Evolutionary conservation across 2,888 invertebrate genomes (phyloP), one percentile per base, ranked within the genome.

Genomic region (Diachrysia chrysitis): DNA sequence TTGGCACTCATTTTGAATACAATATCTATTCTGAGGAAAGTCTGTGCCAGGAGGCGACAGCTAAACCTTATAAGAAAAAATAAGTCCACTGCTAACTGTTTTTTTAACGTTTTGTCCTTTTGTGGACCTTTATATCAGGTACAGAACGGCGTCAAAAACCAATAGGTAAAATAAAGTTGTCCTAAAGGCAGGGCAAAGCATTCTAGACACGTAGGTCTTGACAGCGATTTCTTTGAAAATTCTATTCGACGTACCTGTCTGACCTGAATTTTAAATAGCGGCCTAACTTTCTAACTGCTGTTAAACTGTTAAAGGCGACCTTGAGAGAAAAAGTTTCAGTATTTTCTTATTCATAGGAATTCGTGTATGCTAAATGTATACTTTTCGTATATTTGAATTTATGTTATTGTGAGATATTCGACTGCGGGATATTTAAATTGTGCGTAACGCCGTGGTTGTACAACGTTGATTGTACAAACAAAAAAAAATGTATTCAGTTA

Each of bases 181-280:
- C 61, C 68, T 58, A 59, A 75, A 72, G 25, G 69, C 58, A 65
- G 68, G 37, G 48, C 63, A 35, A 60, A 62, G 66, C 25, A 78
- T 78, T 80, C 80, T 60, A 48, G 51, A 67, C 80, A 80, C 80
- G 80, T 80, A 66, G 67, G 23, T 62, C 42, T 69, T 76, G 76
- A 80, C 75, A 79, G 78, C 78, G 61, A 77, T 81, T 78, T 78
- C 72, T 72, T 78, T 69, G 67, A 69, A 59, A 76, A 76, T 78
- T 80, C 76, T 69, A 79, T 79, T 78, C 73, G 68, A 23, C 19
- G 59, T 69, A 48, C 16, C 67, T 58, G 17, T 69, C 71, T 71
- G 71, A 69, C 58, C 25, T 17, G 74, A 79, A 72, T 83, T 35
- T 63, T 68, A 71, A 80, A 56, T 59, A 55, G 42, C 42, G 23